These are phyloP conservation scores for Leuciscus waleckii DNA, from an alignment of 2,797 vertebrate genomes.

Conservation along the genomic window DNA sequence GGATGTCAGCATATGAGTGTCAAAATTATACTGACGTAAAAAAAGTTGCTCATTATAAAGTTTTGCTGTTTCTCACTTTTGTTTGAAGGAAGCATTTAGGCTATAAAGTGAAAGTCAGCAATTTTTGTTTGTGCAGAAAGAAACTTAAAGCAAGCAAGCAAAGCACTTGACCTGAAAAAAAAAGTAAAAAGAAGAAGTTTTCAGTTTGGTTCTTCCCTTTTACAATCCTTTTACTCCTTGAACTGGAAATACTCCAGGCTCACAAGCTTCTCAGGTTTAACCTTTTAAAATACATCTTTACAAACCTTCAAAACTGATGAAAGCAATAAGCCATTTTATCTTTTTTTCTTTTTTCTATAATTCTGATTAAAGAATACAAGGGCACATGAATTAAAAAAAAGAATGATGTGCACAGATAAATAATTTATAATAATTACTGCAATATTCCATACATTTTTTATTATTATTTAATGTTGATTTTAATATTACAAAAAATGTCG, in stretches of 20 bases:
- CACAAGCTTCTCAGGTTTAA: background rate
- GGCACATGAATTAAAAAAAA: background rate
- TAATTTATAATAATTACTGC: background rate
- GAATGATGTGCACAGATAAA: background rate
- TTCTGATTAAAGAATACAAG: background rate
- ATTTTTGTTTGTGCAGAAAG: background rate
- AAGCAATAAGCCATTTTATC: background rate
- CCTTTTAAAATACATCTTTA: background rate
- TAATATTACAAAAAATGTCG: background rate
- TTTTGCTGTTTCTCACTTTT: background rate
- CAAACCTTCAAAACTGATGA: background rate
- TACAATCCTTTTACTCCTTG: background rate
- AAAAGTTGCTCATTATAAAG: background rate
- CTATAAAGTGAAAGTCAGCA: background rate
- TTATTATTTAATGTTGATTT: background rate
- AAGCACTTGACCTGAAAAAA: conserved; percentile 47
- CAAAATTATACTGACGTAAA: background rate
- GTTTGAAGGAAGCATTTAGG: background rate
- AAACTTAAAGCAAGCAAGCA: conserved; percentile 12
- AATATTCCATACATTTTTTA: background rate
- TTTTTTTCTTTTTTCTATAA: background rate
- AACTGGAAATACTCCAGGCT: background rate
- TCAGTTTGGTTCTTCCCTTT: background rate
- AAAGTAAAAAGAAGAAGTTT: conserved; percentile 22
- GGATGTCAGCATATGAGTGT: background rate